Conservation (phyloP, 2,113 vertebrate species). For the Ictalurus punctatus region DNA sequence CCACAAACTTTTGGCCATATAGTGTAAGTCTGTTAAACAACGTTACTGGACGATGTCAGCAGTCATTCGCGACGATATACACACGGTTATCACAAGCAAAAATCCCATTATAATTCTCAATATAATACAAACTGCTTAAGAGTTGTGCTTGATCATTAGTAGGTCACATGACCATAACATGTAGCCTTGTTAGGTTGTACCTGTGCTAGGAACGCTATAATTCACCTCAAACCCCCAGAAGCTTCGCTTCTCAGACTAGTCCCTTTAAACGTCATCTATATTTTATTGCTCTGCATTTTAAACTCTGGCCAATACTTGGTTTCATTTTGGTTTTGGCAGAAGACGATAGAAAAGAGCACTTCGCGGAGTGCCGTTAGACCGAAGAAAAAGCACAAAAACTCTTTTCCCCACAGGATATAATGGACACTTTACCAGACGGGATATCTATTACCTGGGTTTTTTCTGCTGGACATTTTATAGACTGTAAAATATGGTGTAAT, state of each 20-base stretch:
- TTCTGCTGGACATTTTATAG: not conserved
- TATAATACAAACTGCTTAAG: not conserved
- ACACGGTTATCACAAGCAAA: not conserved
- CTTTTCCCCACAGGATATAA: not conserved
- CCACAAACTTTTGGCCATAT: not conserved
- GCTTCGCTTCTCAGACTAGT: not conserved
- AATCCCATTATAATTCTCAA: not conserved
- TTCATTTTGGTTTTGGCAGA: not conserved
- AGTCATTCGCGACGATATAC: not conserved
- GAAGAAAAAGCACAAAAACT: not conserved
- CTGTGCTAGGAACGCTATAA: not conserved
- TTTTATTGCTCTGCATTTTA: slow-evolving; percentile 4
- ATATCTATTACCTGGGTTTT: not conserved
- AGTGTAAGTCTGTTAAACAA: not conserved
- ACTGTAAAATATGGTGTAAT: not conserved
- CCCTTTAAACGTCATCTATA: not conserved
- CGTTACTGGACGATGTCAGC: not conserved
- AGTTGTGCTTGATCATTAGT: not conserved
- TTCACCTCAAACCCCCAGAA: not conserved
- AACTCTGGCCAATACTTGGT: not conserved
- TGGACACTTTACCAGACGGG: not conserved
- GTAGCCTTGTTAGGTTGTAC: not conserved
- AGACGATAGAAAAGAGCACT: not conserved
- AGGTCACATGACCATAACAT: not conserved
- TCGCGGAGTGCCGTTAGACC: not conserved